phyloP scores from a whole-genome alignment of 2,797 vertebrate species.

The Hypotaenidia okinawae region DNA sequence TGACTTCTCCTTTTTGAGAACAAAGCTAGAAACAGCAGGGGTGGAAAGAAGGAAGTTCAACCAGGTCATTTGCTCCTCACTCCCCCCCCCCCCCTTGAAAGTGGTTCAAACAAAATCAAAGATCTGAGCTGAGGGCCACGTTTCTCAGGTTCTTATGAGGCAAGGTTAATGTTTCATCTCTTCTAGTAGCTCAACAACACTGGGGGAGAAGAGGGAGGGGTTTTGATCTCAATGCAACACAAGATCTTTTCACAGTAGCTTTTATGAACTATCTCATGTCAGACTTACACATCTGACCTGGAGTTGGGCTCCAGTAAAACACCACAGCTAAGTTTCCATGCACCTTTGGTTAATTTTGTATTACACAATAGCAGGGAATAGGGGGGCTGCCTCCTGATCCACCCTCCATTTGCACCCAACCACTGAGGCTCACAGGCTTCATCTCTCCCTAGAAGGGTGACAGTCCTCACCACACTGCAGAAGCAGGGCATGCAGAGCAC shows the following conservation, averaged over 20 bases:
- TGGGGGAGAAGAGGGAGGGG: background rate
- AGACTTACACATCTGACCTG: background rate
- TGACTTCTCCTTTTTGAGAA: conserved; percentile 15
- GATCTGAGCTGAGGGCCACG: background rate
- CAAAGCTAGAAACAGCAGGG: background rate
- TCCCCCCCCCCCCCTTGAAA: background rate
- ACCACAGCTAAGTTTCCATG: background rate
- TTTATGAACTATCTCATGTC: background rate
- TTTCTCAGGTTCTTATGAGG: background rate
- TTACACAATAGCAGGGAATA: background rate
- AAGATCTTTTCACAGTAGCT: background rate
- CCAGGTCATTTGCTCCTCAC: background rate
- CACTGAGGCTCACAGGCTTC: background rate
- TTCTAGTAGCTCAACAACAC: background rate
- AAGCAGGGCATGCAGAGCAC: background rate
- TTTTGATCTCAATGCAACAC: background rate
- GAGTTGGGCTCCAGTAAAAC: background rate
- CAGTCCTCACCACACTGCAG: background rate
- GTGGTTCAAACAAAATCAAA: background rate
- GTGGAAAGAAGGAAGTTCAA: background rate
- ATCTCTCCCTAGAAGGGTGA: background rate
- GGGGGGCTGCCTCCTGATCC: background rate
- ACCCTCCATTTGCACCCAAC: background rate
- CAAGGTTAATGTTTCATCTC: background rate
- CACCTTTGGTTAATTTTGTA: background rate